A percentile compares a stretch with the other conserved stretches of the same genome.
Conservation (phyloP, 2,113 vertebrate species). For the Laticauda colubrina region DNA sequence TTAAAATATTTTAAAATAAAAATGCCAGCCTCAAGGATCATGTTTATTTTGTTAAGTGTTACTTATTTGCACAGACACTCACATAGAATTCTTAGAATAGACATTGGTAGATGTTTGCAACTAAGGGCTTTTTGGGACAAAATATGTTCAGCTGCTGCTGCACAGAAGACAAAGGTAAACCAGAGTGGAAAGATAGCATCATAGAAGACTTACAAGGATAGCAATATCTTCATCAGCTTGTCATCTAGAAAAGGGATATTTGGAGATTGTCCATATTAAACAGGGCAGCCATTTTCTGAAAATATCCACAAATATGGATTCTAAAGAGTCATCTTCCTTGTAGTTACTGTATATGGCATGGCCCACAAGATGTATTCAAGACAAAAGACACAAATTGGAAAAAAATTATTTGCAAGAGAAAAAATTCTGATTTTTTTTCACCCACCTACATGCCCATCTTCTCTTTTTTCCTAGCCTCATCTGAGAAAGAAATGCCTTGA, state of each 20-base stretch:
- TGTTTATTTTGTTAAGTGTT: background rate
- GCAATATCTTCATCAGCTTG: background rate
- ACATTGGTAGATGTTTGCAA: background rate
- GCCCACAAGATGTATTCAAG: background rate
- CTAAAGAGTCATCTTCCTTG: background rate
- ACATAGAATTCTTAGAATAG: background rate
- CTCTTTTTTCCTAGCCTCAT: background rate
- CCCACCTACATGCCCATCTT: background rate
- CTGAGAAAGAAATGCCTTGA: background rate
- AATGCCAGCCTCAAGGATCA: background rate
- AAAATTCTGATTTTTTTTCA: background rate
- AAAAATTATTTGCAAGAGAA: background rate
- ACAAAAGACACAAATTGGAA: background rate
- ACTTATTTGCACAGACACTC: background rate
- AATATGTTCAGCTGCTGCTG: background rate
- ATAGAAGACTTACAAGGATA: background rate
- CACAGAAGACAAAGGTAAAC: background rate
- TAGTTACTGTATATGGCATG: background rate
- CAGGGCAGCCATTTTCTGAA: background rate
- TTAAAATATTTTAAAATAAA: background rate
- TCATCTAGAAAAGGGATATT: background rate
- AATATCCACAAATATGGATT: background rate
- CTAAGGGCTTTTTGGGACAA: background rate
- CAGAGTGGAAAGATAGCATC: background rate
- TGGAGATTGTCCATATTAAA: background rate